Conservation (phyloP, 2,113 vertebrate genomes). For the Diphyllodes magnificus region DNA sequence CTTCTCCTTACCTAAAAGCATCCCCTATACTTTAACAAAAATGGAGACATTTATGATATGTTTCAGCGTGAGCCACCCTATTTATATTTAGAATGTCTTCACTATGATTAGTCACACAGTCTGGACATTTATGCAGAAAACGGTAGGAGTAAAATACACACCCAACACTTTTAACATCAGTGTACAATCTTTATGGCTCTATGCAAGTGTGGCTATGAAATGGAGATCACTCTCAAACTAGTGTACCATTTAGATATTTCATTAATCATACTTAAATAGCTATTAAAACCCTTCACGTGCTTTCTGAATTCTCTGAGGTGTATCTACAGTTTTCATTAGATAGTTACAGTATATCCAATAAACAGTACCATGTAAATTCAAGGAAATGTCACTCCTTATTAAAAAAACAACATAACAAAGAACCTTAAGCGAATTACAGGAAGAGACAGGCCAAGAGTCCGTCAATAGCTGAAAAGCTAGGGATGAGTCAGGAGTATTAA, state of each 20-base stretch:
- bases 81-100: not conserved
- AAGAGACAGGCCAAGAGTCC: not conserved
- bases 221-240: not conserved
- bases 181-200: not conserved
- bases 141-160: not conserved
- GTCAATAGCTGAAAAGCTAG: not conserved
- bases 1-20: not conserved
- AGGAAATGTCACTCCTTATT: slow-evolving; percentile 27
- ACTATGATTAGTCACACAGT: not conserved
- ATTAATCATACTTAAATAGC: not conserved
- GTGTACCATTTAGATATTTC: not conserved
- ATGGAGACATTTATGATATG: not conserved
- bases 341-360: not conserved
- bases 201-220: not conserved
- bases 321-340: not conserved
- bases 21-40: not conserved
- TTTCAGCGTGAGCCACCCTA: not conserved
- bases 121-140: not conserved
- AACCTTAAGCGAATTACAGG: not conserved
- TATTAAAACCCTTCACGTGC: not conserved
- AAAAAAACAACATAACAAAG: not conserved
- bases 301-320: not conserved
- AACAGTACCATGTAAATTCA: slow-evolving; percentile 18
- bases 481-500: not conserved
- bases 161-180: not conserved